Evolutionary conservation across 2,797 vertebrate genomes (phyloP).

Genomic region (Myotis pilosus): DNA sequence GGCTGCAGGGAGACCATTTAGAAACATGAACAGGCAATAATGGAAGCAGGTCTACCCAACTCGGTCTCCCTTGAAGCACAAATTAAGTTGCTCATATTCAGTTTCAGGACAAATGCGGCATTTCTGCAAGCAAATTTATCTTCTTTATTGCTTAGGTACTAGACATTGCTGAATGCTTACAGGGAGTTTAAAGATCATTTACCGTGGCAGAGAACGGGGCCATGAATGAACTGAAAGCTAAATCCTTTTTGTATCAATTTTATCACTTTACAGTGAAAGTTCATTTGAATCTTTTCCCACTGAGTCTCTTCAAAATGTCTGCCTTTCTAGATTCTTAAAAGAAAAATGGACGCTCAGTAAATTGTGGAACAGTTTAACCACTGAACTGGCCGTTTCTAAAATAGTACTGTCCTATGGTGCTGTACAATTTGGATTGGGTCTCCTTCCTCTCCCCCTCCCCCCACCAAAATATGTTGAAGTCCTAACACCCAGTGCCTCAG

Average conservation of each 20-base stretch:
- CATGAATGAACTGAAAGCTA: neutral
- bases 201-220: neutral
- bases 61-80: conserved; percentile 1
- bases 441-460: fast-evolving
- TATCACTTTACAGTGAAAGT: neutral
- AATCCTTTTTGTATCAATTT: neutral
- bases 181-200: neutral
- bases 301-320: neutral
- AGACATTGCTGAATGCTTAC: neutral
- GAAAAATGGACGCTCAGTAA: neutral
- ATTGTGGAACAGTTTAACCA: neutral
- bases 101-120: conserved; percentile 52
- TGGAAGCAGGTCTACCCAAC: neutral
- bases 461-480: neutral
- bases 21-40: conserved; percentile 27
- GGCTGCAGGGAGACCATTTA: neutral
- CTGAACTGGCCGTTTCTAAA: neutral
- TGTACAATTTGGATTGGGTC: neutral
- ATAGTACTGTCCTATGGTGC: neutral
- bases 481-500: neutral
- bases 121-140: neutral
- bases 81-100: conserved; percentile 39
- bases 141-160: neutral
- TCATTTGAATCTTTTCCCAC: neutral
- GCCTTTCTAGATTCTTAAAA: neutral